A percentile compares a stretch with the other conserved stretches of the same genome.
phyloP scores from a whole-genome alignment of 2,797 vertebrate species.

The Dryobates pubescens region DNA sequence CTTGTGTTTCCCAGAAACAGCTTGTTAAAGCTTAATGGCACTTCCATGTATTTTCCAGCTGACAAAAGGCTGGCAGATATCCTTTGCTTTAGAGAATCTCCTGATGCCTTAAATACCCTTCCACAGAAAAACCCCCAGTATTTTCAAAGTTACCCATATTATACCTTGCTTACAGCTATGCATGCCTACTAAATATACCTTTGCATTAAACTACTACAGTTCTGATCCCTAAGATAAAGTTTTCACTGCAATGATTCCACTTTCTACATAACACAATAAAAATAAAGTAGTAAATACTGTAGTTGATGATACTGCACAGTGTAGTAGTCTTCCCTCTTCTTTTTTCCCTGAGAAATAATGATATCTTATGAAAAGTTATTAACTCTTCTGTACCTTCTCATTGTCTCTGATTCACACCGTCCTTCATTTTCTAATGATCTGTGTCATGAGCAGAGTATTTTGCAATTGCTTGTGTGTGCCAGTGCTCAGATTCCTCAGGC shows the following conservation, averaged over 20 bases:
- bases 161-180: not conserved
- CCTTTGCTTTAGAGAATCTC: not conserved
- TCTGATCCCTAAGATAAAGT: not conserved
- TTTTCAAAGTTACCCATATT: not conserved
- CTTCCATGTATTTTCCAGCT: not conserved
- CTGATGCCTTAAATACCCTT: not conserved
- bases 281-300: not conserved
- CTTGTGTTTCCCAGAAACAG: not conserved
- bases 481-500: not conserved
- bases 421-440: not conserved
- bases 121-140: not conserved
- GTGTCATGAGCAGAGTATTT: not conserved
- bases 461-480: not conserved
- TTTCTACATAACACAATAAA: not conserved
- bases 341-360: not conserved
- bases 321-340: not conserved
- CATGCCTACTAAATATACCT: not conserved
- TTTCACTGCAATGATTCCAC: not conserved
- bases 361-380: not conserved
- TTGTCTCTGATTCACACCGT: not conserved
- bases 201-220: not conserved
- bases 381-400: not conserved
- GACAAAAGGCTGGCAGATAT: not conserved
- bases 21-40: not conserved
- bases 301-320: not conserved